These are phyloP conservation scores for Lathamus discolor DNA, from an alignment of 2,113 vertebrate genomes.

Conservation along the genomic window DNA sequence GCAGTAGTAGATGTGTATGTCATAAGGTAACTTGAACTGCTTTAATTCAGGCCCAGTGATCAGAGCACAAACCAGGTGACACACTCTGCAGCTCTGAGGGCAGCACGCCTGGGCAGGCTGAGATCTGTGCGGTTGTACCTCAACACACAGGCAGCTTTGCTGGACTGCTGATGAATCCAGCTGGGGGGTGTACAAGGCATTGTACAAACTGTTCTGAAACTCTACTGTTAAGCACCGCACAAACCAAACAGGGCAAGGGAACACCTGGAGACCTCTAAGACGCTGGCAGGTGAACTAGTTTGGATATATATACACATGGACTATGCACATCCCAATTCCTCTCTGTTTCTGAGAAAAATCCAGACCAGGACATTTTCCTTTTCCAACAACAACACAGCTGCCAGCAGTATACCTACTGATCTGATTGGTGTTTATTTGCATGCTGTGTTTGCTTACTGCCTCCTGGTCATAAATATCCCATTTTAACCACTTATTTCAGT, in stretches of 20 bases:
- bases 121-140: background rate
- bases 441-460: background rate
- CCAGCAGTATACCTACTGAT: slow-evolving; percentile 4
- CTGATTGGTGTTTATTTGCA: slow-evolving; percentile 8
- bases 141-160: background rate
- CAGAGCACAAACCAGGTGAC: background rate
- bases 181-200: background rate
- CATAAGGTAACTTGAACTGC: background rate
- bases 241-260: background rate
- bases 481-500: background rate
- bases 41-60: background rate
- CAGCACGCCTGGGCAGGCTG: background rate
- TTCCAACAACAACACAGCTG: background rate
- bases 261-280: background rate
- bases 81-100: background rate
- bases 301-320: background rate
- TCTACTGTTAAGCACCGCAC: background rate
- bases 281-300: background rate
- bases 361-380: background rate
- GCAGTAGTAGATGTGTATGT: background rate
- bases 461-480: background rate
- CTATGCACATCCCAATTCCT: background rate
- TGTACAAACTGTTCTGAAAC: background rate
- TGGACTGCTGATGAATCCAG: background rate
- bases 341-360: background rate